Percentiles rank a stretch among this genome's conserved stretches.
Evolutionary conservation across 1,140 invertebrate species (phyloP).

Genomic region (Aphis craccivora): DNA sequence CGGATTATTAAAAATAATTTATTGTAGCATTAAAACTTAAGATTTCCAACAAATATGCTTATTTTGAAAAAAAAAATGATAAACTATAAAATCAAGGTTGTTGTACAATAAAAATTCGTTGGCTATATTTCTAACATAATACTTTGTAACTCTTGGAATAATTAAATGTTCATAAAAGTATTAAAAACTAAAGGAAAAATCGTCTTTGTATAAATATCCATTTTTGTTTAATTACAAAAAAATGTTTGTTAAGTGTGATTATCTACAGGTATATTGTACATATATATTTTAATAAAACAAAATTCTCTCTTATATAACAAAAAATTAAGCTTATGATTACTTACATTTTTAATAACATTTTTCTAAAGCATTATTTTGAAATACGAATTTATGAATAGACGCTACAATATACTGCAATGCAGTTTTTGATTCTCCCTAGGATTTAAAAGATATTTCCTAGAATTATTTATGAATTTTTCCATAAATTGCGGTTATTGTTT

Average conservation of each 20-base stretch:
- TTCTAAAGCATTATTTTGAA: not conserved
- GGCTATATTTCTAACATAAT: not conserved
- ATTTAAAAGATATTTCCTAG: not conserved
- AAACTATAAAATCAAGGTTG: not conserved
- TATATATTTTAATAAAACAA: not conserved
- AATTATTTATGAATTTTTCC: not conserved
- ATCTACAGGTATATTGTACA: not conserved
- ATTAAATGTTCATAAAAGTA: slow-evolving; percentile 8
- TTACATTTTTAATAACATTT: not conserved
- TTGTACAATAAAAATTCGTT: not conserved
- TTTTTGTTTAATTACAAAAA: slow-evolving; percentile 18
- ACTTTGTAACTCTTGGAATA: not conserved
- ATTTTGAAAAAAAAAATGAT: not conserved
- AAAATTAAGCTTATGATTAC: not conserved
- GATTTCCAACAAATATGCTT: not conserved
- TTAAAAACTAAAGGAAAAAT: not conserved
- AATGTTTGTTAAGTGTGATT: not conserved
- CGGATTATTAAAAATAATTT: not conserved
- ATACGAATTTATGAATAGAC: not conserved
- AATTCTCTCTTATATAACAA: not conserved
- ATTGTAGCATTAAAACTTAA: not conserved
- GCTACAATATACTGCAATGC: not conserved
- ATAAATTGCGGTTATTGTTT: not conserved
- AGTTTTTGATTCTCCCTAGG: not conserved
- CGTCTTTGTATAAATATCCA: slow-evolving; percentile 10